Percentiles rank a stretch among this genome's conserved stretches.
Conservation (phyloP, 2,888 invertebrate species). For the Agonopterix subpropinquella region DNA sequence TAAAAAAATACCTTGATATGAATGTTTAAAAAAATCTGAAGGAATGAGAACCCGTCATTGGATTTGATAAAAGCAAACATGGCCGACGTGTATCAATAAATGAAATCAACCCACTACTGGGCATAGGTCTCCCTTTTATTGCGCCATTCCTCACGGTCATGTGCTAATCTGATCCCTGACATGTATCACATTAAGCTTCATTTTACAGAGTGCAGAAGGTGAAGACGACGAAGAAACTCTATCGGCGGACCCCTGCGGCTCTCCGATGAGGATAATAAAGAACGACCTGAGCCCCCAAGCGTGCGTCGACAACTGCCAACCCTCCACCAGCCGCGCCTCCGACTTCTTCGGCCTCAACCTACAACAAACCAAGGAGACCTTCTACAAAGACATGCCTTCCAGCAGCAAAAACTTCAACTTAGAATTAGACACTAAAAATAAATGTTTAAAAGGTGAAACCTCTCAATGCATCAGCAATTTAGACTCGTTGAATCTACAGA, state of each 20-base stretch:
- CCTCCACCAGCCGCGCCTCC: constrained; percentile 36
- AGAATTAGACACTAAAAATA: constrained; percentile 42
- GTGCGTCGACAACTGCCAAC: constrained; percentile 25
- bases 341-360: constrained; percentile 52
- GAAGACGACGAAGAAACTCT: constrained; percentile 77
- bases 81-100: no score
- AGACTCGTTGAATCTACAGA: constrained; percentile 42
- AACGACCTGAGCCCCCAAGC: constrained; percentile 52
- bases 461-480: constrained; percentile 31
- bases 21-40: no score
- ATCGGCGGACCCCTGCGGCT: constrained; percentile 66
- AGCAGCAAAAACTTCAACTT: constrained; percentile 61
- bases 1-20: no score
- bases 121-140: no score
- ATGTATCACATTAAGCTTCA: background rate
- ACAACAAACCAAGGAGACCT: constrained; percentile 54
- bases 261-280: constrained; percentile 47
- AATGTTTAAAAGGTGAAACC: constrained; percentile 40
- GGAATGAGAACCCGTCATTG: no score
- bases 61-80: no score
- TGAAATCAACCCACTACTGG: background rate
- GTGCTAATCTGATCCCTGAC: no score
- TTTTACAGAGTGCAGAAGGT: constrained; percentile 61
- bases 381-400: constrained; percentile 59
- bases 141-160: no score